These are phyloP conservation scores for Hybos culiciformis DNA, from an alignment of 2,888 invertebrate genomes.

Conservation along the genomic window DNA sequence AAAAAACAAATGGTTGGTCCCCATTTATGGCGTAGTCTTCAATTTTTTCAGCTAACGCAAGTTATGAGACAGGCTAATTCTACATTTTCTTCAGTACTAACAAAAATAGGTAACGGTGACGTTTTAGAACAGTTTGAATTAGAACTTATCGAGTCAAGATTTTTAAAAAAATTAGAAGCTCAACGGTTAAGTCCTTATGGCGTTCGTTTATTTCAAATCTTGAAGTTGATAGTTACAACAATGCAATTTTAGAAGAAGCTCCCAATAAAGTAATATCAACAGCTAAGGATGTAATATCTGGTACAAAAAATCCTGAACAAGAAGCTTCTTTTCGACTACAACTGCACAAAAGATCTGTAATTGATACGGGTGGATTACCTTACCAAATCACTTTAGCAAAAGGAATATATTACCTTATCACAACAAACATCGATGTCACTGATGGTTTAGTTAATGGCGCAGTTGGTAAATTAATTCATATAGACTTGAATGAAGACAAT, in stretches of 20 bases:
- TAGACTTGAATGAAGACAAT: conserved; percentile 15
- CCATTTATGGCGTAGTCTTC: conserved; percentile 20
- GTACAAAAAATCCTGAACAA: conserved; percentile 9
- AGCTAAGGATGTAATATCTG: conserved; percentile 10
- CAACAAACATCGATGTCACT: conserved; percentile 22
- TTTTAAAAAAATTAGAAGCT: conserved; percentile 16
- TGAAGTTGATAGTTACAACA: conserved; percentile 10
- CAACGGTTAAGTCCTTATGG: conserved; percentile 16
- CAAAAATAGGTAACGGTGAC: conserved; percentile 18
- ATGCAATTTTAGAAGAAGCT: conserved; percentile 6
- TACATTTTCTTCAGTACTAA: conserved; percentile 19
- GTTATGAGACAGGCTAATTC: conserved; percentile 24
- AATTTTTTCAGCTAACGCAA: conserved; percentile 22
- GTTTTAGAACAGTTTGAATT: conserved; percentile 14
- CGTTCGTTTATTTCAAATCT: conserved; percentile 15
- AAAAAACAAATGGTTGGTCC: conserved; percentile 17
- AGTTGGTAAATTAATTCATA: conserved; percentile 18
- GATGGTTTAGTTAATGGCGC: conserved; percentile 25
- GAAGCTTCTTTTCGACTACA: conserved; percentile 9
- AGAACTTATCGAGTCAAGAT: conserved; percentile 14
- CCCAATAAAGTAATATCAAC: conserved; percentile 10
- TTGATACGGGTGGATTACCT: conserved; percentile 22
- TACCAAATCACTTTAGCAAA: conserved; percentile 16
- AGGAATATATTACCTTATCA: conserved; percentile 17
- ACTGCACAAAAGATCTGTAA: conserved; percentile 15